Conservation (phyloP, 2,888 invertebrate genomes). For the Microctonus aethiopoides region DNA sequence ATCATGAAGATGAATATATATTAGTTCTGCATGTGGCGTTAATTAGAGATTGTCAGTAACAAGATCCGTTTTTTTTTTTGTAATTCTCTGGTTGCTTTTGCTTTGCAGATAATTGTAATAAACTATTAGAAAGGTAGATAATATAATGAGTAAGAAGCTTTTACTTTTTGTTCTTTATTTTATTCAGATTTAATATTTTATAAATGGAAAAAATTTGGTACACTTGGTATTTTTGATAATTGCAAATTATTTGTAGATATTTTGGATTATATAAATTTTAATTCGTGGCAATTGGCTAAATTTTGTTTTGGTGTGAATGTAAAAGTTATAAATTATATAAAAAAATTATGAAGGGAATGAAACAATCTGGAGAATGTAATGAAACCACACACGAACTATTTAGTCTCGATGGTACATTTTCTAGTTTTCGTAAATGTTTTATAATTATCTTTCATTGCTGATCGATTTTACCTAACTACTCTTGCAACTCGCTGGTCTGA, state of each 20-base stretch:
- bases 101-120: background rate
- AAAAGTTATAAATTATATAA: background rate
- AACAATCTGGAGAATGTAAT: constrained; percentile 7
- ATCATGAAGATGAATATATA: background rate
- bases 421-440: background rate
- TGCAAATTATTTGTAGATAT: too few relatives aligned
- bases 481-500: background rate
- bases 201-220: too few relatives aligned
- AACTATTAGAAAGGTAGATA: background rate
- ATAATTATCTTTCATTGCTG: constrained; percentile 22
- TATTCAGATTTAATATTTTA: too few relatives aligned
- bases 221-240: too few relatives aligned
- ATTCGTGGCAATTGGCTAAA: too few relatives aligned
- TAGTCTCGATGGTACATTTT: too few relatives aligned
- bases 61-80: background rate
- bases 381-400: background rate
- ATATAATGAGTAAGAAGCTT: background rate
- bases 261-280: too few relatives aligned
- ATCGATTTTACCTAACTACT: constrained; percentile 24
- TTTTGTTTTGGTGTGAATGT: too few relatives aligned
- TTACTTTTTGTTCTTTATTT: background rate
- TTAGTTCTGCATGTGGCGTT: background rate
- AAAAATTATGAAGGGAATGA: background rate
- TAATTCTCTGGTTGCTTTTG: background rate
- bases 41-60: constrained; percentile 17